Evolutionary conservation across 2,888 invertebrate species (phyloP).

Genomic region (Brachynemurus nebulosus): DNA sequence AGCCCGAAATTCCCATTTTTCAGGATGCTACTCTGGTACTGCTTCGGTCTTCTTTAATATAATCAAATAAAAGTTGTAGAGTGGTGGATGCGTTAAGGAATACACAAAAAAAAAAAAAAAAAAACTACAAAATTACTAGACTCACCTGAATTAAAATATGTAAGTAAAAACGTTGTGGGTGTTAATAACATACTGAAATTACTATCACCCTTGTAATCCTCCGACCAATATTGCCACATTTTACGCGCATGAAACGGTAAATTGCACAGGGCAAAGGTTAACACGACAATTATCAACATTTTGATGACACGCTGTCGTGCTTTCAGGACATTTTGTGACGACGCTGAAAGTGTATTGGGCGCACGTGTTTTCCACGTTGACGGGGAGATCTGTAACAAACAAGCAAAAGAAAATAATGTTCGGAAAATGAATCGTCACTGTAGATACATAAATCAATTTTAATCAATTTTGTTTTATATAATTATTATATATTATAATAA

Average conservation of each 20-base stretch:
- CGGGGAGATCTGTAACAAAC: conserved; percentile 12
- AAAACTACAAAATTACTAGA: background rate
- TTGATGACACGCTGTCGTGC: conserved; percentile 76
- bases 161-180: conserved; percentile 72
- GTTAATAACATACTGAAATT: conserved; percentile 66
- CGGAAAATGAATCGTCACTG: too few species aligned
- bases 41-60: too few species aligned
- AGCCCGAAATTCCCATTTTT: too few species aligned
- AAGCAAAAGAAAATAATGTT: too few species aligned
- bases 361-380: conserved; percentile 14
- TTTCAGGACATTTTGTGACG: conserved; percentile 61
- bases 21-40: too few species aligned
- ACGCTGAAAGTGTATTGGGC: conserved; percentile 27
- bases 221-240: conserved; percentile 70
- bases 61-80: too few species aligned
- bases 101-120: too few species aligned
- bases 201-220: conserved; percentile 48
- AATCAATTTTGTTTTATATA: too few species aligned
- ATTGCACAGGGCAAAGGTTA: conserved; percentile 80
- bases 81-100: too few species aligned
- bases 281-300: conserved; percentile 77
- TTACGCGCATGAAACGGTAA: conserved; percentile 79
- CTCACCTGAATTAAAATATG: conserved; percentile 73
- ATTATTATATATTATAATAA: too few species aligned
- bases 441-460: too few species aligned